Percentiles rank a stretch among this genome's conserved stretches.
phyloP scores from a whole-genome alignment of 2,888 invertebrate genomes.

The Melanargia galathea region DNA sequence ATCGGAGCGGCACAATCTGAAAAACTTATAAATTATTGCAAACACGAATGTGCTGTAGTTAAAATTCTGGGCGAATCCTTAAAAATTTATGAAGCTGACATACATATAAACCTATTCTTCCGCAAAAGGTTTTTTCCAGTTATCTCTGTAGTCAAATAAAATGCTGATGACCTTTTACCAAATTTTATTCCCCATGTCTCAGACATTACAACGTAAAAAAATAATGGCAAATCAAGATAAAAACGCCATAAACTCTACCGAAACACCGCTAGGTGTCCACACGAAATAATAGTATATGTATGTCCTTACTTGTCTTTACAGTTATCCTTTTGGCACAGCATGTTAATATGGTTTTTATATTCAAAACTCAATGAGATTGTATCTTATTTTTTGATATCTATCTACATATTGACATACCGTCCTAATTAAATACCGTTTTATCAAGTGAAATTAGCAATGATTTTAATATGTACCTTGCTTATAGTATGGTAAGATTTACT shows the following conservation, averaged over 20 bases:
- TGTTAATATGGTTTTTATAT: constrained; percentile 64
- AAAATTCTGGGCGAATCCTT: constrained; percentile 35
- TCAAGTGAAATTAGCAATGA: neutral
- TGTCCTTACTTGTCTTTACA: constrained; percentile 65
- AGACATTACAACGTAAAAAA: constrained; percentile 25
- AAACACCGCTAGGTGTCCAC: constrained; percentile 51
- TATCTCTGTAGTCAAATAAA: constrained; percentile 17
- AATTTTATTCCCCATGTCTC: constrained; percentile 18
- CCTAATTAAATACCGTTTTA: neutral
- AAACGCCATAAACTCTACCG: constrained; percentile 31
- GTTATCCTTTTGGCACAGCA: constrained; percentile 59
- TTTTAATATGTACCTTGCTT: too few relatives aligned
- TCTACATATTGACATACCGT: constrained; percentile 4
- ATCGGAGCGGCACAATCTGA: constrained; percentile 15
- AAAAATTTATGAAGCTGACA: constrained; percentile 36
- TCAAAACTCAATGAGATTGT: constrained; percentile 48
- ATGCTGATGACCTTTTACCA: constrained; percentile 23
- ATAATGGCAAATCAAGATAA: constrained; percentile 33
- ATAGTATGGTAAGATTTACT: too few relatives aligned
- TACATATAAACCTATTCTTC: constrained; percentile 30
- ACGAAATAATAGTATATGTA: constrained; percentile 55
- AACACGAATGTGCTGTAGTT: constrained; percentile 30
- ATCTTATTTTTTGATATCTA: constrained; percentile 18
- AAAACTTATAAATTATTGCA: constrained; percentile 24
- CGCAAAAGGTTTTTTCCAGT: constrained; percentile 25